phyloP scores from a whole-genome alignment of 2,113 vertebrate genomes.

The Nestor notabilis region DNA sequence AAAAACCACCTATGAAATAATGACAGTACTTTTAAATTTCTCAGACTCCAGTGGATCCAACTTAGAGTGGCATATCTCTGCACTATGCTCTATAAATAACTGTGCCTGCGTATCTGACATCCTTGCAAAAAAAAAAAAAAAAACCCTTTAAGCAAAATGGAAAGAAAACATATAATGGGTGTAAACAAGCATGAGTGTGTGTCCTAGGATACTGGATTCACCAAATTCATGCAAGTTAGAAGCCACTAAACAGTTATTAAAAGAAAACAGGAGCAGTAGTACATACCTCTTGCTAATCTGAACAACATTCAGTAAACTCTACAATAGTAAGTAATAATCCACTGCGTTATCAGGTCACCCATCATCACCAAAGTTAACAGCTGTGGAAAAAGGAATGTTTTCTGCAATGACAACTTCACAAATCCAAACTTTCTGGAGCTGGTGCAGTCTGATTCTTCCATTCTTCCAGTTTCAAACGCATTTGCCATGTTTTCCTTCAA shows the following conservation, averaged over 20 bases:
- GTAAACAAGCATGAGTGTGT: not conserved
- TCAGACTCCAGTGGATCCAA: not conserved
- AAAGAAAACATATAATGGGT: not conserved
- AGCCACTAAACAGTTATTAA: not conserved
- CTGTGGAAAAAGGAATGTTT: not conserved
- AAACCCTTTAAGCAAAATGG: not conserved
- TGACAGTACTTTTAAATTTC: not conserved
- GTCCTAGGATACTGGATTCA: not conserved
- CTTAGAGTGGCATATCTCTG: not conserved
- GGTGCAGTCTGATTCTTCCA: not conserved
- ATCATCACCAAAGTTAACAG: not conserved
- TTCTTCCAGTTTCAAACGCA: not conserved
- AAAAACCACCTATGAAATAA: not conserved
- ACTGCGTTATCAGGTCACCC: not conserved
- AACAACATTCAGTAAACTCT: not conserved
- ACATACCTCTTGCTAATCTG: not conserved
- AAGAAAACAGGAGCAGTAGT: not conserved
- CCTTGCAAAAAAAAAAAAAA: not conserved
- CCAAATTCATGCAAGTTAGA: not conserved
- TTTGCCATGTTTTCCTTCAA: not conserved
- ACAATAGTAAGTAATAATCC: not conserved
- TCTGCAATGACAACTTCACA: not conserved
- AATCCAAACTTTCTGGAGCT: not conserved
- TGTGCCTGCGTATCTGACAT: not conserved
- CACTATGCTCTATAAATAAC: not conserved